Base-by-base conservation (phyloP, 2,113 vertebrate genomes). In the Alethe castanea region DNA sequence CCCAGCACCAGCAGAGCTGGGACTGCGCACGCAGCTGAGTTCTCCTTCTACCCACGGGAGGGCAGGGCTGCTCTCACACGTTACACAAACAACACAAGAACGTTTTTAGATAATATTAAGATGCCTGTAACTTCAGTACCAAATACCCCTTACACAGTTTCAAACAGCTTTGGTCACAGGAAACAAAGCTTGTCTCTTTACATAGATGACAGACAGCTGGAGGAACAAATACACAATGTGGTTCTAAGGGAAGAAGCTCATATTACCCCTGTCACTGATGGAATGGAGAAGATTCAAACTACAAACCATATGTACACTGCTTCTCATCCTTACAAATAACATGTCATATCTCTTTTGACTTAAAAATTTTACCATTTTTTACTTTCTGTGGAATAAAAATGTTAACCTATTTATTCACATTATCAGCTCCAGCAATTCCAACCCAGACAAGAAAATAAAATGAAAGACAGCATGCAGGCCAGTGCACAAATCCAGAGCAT, bases 11-110 rank as follows among this genome's bases (percentile, higher is more conserved):
- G 38, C 8, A 1, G 66, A 5, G 7, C 64, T 28, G 59, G 50
- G 33, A 52, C 4, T 1, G 2, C 5, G 1, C 53, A 35, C 0
- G 1, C 33, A 90, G 77, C 78, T 5, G 71, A 81, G 69, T 64
- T 89, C 92, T 79, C 24, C 66, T 31, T 24, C 79, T 35, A 47
- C 70, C 90, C 93, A 81, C 72, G 5, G 88, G 90, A 94, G 94
- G 94, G 95, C 90, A 96, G 94, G 90, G 92, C 81, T 15, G 44
- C 87, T 90, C 83, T 52, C 82, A 62, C 44, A 42, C 0, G 1
- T 17, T 7, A 18, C 35, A 45, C 24, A 6, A 1, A 13, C 1
- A 28, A 67, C 61, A 71, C 56, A 18, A 66, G 48, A 45, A 36
- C 36, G 5, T 28, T 71, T 66, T 67, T 23, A 70, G 52, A 17